Percentiles rank a stretch among this genome's conserved stretches.
phyloP scores from a whole-genome alignment of 2,113 vertebrate genomes.

The Vireo altiloquus region DNA sequence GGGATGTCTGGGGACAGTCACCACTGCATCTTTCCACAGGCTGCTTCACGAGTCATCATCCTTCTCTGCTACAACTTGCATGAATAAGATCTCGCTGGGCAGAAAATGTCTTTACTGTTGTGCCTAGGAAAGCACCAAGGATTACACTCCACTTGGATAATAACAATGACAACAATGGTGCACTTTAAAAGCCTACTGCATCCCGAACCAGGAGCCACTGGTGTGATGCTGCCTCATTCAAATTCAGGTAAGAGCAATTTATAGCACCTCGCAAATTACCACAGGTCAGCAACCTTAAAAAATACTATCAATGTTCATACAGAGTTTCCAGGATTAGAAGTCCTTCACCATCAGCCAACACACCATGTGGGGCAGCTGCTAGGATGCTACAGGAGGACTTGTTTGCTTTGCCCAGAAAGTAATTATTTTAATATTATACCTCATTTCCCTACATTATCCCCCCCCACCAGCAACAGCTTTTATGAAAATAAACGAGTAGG shows the following conservation, averaged over 20 bases:
- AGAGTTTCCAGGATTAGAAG: neutral
- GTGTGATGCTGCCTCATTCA: neutral
- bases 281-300: neutral
- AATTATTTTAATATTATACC: neutral
- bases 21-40: neutral
- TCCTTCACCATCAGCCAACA: neutral
- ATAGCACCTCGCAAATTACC: neutral
- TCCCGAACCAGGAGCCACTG: neutral
- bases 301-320: neutral
- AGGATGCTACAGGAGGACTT: neutral
- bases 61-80: neutral
- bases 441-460: neutral
- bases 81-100: neutral
- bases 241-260: neutral
- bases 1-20: neutral
- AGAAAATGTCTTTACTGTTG: neutral
- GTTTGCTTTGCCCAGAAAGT: neutral
- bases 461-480: neutral
- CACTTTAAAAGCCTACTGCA: neutral
- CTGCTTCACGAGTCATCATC: neutral
- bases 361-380: neutral
- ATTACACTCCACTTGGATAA: neutral
- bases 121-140: neutral
- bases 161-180: neutral
- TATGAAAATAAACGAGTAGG: neutral